phyloP scores from a whole-genome alignment of 2,113 vertebrate species.

The Cyprinodon brontotheroides region DNA sequence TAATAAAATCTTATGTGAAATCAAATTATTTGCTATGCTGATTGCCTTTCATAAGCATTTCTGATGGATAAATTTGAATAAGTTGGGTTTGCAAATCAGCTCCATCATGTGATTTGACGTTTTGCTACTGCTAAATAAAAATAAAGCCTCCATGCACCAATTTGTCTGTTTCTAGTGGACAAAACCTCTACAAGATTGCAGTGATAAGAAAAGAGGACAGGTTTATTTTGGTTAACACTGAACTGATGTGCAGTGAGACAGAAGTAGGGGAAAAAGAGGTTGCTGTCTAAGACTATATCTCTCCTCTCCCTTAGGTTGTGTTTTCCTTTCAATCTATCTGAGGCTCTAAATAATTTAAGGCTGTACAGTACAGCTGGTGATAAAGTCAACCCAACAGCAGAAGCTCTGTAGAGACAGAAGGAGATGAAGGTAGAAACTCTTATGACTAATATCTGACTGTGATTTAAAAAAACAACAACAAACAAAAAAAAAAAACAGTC shows the following conservation, averaged over 20 bases:
- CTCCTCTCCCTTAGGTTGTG: background rate
- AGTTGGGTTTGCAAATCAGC: background rate
- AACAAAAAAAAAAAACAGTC: too few species aligned
- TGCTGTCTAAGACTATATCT: slow-evolving; percentile 54
- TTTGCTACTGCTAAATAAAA: slow-evolving; percentile 23
- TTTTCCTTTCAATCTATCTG: slow-evolving; percentile 40
- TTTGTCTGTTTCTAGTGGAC: slow-evolving; percentile 8
- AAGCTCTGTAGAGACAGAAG: slow-evolving; percentile 40
- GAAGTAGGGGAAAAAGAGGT: slow-evolving; percentile 54
- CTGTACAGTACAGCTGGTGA: slow-evolving; percentile 60
- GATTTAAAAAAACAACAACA: slow-evolving; percentile 13
- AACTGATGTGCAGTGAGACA: slow-evolving; percentile 50
- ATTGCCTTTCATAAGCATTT: background rate
- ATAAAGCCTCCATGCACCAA: slow-evolving; percentile 3
- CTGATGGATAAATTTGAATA: background rate
- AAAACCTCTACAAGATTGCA: slow-evolving; percentile 8
- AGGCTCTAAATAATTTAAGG: slow-evolving; percentile 68
- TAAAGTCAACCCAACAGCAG: slow-evolving; percentile 58
- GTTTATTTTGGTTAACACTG: slow-evolving; percentile 58
- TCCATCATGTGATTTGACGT: background rate
- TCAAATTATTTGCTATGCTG: background rate
- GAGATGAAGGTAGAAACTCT: slow-evolving; percentile 40
- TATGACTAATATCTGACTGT: slow-evolving; percentile 44
- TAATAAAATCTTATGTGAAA: background rate
- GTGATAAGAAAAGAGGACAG: slow-evolving; percentile 22